These are phyloP conservation scores for Pantherophis vulpinus DNA, from an alignment of 2,797 vertebrate genomes.

Conservation along the genomic window DNA sequence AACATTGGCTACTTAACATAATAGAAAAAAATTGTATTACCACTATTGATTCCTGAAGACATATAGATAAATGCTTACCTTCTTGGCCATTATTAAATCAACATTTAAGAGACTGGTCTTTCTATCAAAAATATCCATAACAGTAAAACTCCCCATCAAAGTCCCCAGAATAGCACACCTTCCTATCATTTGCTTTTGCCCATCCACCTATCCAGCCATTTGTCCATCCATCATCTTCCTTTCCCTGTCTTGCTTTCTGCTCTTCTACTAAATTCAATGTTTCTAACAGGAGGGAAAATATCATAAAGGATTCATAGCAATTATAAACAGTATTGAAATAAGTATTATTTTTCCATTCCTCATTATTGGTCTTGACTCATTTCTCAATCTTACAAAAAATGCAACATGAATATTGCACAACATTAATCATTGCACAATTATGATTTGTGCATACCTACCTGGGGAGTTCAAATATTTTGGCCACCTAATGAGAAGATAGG, in stretches of 20 bases:
- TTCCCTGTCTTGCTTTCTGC: constrained; percentile 53
- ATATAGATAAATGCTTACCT: neutral
- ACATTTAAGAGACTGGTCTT: neutral
- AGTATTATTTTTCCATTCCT: constrained; percentile 57
- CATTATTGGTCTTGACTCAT: constrained; percentile 58
- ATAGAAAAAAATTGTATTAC: neutral
- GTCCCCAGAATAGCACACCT: constrained; percentile 1
- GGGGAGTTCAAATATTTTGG: constrained; percentile 13
- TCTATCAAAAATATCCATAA: constrained; percentile 1
- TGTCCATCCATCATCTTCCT: constrained; percentile 42
- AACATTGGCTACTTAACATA: neutral
- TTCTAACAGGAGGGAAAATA: constrained; percentile 56
- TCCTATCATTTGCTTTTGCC: constrained; percentile 48
- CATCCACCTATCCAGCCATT: constrained; percentile 58
- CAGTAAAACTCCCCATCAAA: neutral
- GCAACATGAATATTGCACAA: constrained; percentile 71
- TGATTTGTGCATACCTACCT: constrained; percentile 39
- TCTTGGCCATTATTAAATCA: neutral
- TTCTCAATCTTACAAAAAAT: constrained; percentile 61
- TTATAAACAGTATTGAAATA: constrained; percentile 62
- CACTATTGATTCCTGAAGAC: neutral
- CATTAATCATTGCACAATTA: constrained; percentile 45
- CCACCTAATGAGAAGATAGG: neutral
- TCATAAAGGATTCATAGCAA: constrained; percentile 69
- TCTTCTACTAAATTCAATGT: constrained; percentile 61